A percentile compares a stretch with the other conserved stretches of the same genome.
phyloP scores from a whole-genome alignment of 2,888 invertebrate species.

The Chrysolina oricalcia region DNA sequence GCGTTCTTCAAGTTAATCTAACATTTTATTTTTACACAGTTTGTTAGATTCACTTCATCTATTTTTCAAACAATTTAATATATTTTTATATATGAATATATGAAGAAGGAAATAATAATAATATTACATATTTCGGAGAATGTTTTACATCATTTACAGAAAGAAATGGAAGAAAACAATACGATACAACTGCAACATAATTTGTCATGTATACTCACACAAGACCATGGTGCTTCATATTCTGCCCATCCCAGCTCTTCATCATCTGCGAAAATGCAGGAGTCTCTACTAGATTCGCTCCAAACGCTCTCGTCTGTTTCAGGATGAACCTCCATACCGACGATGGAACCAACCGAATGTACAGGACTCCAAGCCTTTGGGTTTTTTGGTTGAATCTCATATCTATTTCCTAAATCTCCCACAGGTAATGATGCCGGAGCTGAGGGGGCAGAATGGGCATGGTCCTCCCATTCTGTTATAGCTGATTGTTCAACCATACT shows the following conservation, averaged over 20 bases:
- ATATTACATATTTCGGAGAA: too few relatives aligned
- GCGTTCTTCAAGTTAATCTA: too few relatives aligned
- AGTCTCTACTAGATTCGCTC: conserved; percentile 80
- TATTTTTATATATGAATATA: too few relatives aligned
- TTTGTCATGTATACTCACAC: conserved; percentile 71
- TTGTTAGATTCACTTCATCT: too few relatives aligned
- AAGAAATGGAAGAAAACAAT: too few relatives aligned
- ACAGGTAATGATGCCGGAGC: conserved; percentile 79
- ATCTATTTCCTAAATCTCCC: conserved; percentile 76
- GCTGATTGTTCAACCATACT: conserved; percentile 75
- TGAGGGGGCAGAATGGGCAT: conserved; percentile 82
- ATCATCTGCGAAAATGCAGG: conserved; percentile 87
- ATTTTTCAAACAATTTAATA: too few relatives aligned
- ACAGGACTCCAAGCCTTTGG: conserved; percentile 92
- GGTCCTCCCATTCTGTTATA: conserved; percentile 80
- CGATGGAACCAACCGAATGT: conserved; percentile 89
- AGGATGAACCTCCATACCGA: conserved; percentile 89
- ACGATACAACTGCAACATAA: too few relatives aligned
- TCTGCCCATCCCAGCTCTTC: conserved; percentile 87
- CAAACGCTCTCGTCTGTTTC: conserved; percentile 89
- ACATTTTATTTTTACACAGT: too few relatives aligned
- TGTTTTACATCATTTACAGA: too few relatives aligned
- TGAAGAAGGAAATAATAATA: too few relatives aligned
- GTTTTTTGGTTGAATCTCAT: conserved; percentile 83
- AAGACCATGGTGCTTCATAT: conserved; percentile 87